Percentiles rank a stretch among this genome's conserved stretches.
Evolutionary conservation across 2,797 vertebrate genomes (phyloP).

Genomic region (Trichosurus vulpecula): DNA sequence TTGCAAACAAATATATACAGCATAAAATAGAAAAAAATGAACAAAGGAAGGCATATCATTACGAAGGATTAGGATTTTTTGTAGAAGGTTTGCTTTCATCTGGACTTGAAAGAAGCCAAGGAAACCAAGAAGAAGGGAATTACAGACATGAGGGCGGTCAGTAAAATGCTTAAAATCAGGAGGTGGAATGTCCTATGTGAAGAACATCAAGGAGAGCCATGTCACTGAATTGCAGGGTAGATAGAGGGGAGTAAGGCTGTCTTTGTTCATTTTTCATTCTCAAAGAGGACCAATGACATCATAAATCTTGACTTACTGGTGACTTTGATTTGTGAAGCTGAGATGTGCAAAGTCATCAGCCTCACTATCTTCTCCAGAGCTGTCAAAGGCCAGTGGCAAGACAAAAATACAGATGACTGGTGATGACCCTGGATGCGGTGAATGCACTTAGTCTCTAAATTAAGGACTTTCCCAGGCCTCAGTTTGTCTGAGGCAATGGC

Average conservation of each 20-base stretch:
- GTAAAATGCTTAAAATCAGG: not conserved
- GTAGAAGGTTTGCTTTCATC: not conserved
- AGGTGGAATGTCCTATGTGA: not conserved
- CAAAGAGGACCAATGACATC: not conserved
- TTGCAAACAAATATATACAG: not conserved
- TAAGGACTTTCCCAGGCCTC: not conserved
- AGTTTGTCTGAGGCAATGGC: not conserved
- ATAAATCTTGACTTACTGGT: not conserved
- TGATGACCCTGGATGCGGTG: not conserved
- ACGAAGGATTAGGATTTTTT: not conserved
- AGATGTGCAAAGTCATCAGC: not conserved
- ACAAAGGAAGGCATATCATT: not conserved
- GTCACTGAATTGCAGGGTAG: not conserved
- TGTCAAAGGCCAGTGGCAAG: not conserved
- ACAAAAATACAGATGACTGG: not conserved
- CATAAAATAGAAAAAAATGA: not conserved
- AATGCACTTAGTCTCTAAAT: not conserved
- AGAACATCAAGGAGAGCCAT: not conserved
- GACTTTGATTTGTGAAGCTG: not conserved
- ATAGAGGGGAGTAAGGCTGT: not conserved
- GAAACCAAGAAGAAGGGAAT: not conserved
- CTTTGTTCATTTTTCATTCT: not conserved
- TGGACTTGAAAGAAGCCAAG: not conserved
- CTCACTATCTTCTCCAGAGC: not conserved
- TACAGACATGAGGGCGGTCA: not conserved